These are phyloP conservation scores for Mesoligia furuncula DNA, from an alignment of 2,888 invertebrate species.

Conservation along the genomic window DNA sequence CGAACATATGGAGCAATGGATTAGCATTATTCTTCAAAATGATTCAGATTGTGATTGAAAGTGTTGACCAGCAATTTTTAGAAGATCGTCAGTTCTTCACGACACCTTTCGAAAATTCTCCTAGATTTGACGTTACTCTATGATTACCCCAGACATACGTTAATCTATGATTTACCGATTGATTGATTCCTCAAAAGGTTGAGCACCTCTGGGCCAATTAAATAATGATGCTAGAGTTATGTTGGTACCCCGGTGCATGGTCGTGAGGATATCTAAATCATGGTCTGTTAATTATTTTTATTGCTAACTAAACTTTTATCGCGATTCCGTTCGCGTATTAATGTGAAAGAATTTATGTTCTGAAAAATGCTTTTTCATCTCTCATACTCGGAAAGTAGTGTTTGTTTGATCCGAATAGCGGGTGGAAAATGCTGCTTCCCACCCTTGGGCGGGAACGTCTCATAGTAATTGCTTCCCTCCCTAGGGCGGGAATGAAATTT, in stretches of 20 bases:
- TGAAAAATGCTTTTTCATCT: conserved; percentile 5
- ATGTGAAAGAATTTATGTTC: conserved; percentile 18
- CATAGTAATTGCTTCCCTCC: too few relatives aligned
- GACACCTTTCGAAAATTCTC: background rate
- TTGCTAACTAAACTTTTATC: conserved; percentile 57
- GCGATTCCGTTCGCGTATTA: conserved; percentile 49
- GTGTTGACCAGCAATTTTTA: background rate
- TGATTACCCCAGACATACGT: too few relatives aligned
- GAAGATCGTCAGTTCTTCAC: too few relatives aligned
- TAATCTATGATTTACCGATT: background rate
- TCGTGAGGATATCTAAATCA: conserved; percentile 69
- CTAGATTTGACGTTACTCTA: background rate
- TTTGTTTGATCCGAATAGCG: too few relatives aligned
- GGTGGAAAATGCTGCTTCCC: too few relatives aligned
- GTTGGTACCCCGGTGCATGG: conserved; percentile 58
- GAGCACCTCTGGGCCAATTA: conserved; percentile 45
- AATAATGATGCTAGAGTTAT: conserved; percentile 55
- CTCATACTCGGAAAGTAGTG: too few relatives aligned
- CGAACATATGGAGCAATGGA: too few relatives aligned
- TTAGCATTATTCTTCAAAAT: too few relatives aligned
- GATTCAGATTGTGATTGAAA: too few relatives aligned
- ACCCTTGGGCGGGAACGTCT: too few relatives aligned
- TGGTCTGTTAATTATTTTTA: conserved; percentile 67
- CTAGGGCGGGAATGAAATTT: too few relatives aligned
- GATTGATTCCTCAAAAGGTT: conserved; percentile 23